Percentiles rank a stretch among this genome's conserved stretches.
Evolutionary conservation across 2,888 invertebrate species (phyloP).

Genomic region (Hyposoter dolosus): DNA sequence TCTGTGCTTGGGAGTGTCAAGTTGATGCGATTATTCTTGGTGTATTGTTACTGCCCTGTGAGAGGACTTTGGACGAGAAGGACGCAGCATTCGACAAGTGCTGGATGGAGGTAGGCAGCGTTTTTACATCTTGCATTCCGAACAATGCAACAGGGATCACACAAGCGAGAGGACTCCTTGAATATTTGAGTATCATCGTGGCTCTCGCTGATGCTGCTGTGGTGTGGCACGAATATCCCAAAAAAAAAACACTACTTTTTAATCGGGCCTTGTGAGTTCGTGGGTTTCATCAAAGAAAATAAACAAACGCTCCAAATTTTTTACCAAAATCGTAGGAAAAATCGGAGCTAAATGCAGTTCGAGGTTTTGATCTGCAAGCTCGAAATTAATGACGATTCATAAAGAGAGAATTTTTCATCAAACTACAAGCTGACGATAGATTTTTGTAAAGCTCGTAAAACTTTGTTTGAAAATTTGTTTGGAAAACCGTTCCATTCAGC

Average conservation of each 20-base stretch:
- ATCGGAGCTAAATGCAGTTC: background rate
- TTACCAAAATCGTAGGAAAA: background rate
- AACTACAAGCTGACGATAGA: background rate
- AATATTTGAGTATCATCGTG: conserved; percentile 37
- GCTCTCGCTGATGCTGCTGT: conserved; percentile 28
- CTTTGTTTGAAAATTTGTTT: background rate
- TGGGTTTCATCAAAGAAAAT: background rate
- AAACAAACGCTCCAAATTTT: background rate
- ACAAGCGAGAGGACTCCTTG: conserved; percentile 21
- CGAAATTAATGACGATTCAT: background rate
- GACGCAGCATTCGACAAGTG: conserved; percentile 36
- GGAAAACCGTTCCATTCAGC: background rate
- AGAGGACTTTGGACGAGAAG: conserved; percentile 31
- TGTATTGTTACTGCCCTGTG: conserved; percentile 38
- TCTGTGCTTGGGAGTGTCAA: conserved; percentile 37
- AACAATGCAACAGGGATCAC: conserved; percentile 57
- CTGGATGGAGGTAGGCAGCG: conserved; percentile 42
- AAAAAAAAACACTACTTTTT: background rate
- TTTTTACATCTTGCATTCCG: conserved; percentile 50
- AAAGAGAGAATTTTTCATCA: background rate
- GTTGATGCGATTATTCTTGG: conserved; percentile 47
- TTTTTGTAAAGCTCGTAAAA: too few relatives aligned
- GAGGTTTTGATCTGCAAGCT: background rate
- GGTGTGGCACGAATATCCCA: conserved; percentile 23
- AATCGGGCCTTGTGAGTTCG: conserved; percentile 1